phyloP scores from a whole-genome alignment of 2,113 vertebrate genomes.

The Chroicocephalus ridibundus region DNA sequence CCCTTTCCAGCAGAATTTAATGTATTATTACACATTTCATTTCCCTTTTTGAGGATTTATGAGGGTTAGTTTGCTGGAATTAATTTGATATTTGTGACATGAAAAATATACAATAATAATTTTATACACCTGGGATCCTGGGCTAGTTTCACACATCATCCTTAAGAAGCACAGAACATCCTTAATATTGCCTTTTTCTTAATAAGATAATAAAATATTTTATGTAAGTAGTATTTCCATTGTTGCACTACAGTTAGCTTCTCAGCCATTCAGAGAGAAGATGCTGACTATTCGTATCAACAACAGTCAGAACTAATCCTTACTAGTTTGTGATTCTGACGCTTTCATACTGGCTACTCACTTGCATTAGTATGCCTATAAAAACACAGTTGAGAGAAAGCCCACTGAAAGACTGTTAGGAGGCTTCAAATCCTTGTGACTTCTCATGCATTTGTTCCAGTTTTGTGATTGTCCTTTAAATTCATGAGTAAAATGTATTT shows the following conservation, averaged over 20 bases:
- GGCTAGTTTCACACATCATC: background rate
- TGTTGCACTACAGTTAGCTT: background rate
- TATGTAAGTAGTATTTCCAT: background rate
- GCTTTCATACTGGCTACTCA: background rate
- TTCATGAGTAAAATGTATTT: background rate
- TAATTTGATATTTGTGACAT: background rate
- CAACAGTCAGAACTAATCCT: background rate
- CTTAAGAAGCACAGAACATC: background rate
- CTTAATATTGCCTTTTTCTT: background rate
- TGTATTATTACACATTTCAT: background rate
- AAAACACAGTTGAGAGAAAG: background rate
- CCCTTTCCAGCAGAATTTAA: background rate
- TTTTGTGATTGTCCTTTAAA: background rate
- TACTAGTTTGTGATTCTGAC: background rate
- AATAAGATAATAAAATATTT: background rate
- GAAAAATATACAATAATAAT: background rate
- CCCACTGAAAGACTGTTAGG: background rate
- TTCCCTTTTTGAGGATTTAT: background rate
- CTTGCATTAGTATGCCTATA: background rate
- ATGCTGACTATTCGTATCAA: background rate
- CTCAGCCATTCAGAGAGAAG: background rate
- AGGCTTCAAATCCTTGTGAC: background rate
- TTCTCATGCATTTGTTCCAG: background rate
- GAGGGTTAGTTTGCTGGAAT: background rate
- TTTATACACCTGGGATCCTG: background rate